Evolutionary conservation across 2,888 invertebrate genomes (phyloP).

Genomic region (Nephrotoma flavescens): DNA sequence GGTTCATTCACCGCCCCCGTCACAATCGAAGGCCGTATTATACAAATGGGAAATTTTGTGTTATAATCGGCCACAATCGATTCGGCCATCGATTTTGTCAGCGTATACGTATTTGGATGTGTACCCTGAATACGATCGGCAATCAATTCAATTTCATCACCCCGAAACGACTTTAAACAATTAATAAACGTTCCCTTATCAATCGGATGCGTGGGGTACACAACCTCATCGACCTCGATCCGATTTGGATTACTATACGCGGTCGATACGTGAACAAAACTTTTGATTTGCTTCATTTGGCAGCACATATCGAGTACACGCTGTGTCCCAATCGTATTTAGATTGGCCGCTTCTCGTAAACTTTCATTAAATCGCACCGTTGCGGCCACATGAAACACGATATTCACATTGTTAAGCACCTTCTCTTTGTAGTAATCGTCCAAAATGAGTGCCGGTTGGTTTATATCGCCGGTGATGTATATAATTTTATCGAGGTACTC

Average conservation of each 20-base stretch:
- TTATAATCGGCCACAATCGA: slow-evolving; percentile 59
- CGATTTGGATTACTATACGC: slow-evolving; percentile 92
- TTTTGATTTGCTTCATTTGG: slow-evolving; percentile 63
- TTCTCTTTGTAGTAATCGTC: slow-evolving; percentile 44
- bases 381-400: slow-evolving; percentile 92
- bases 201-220: slow-evolving; percentile 55
- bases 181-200: slow-evolving; percentile 46
- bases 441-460: slow-evolving; percentile 53
- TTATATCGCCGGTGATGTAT: slow-evolving; percentile 62
- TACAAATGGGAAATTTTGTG: slow-evolving; percentile 64
- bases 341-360: slow-evolving; percentile 67
- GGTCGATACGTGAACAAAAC: slow-evolving; percentile 83
- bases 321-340: slow-evolving; percentile 83
- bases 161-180: slow-evolving; percentile 44
- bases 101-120: slow-evolving; percentile 91
- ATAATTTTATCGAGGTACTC: slow-evolving; percentile 49
- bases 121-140: slow-evolving; percentile 47
- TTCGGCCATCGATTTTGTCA: slow-evolving; percentile 90
- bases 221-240: slow-evolving; percentile 60
- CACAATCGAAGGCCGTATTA: slow-evolving; percentile 85
- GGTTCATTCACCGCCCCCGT: slow-evolving; percentile 64
- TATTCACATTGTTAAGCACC: slow-evolving; percentile 51
- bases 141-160: slow-evolving; percentile 42
- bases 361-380: slow-evolving; percentile 91
- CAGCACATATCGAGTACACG: slow-evolving; percentile 68